Evolutionary conservation across 2,113 vertebrate genomes (phyloP).

Genomic region (Prietella phreatophila): DNA sequence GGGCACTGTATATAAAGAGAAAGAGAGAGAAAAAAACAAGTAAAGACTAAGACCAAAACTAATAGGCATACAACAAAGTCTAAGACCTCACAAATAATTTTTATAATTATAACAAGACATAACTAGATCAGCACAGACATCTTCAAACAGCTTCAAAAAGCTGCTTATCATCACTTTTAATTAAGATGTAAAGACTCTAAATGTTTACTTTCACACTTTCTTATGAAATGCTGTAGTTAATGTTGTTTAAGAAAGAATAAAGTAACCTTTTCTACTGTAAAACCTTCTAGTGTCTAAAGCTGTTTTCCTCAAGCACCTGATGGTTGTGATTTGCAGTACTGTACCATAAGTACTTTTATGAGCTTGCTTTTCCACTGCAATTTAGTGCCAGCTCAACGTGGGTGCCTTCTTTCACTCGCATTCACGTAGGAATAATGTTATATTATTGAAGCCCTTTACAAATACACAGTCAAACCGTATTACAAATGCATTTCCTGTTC

Average conservation of each 20-base stretch:
- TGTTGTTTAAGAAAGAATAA: not conserved
- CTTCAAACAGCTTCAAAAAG: not conserved
- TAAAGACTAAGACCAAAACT: not conserved
- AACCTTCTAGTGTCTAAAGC: not conserved
- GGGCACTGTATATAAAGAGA: not conserved
- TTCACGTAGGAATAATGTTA: no score
- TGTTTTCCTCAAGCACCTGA: not conserved
- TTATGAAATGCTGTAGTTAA: not conserved
- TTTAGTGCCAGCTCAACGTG: no score
- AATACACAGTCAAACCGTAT: no score
- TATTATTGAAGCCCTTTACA: no score
- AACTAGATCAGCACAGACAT: not conserved
- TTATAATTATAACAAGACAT: not conserved
- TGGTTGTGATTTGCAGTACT: not conserved
- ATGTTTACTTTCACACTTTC: not conserved
- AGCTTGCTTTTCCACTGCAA: no score
- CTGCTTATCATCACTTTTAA: not conserved
- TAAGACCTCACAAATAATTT: not conserved
- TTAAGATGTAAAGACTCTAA: not conserved
- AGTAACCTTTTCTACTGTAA: not conserved
- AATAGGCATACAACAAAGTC: not conserved
- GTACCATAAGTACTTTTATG: not conserved
- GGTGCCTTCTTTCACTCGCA: no score
- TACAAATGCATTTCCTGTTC: no score
- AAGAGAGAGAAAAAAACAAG: not conserved